A percentile compares a stretch with the other conserved stretches of the same genome.
phyloP scores from a whole-genome alignment of 2,113 vertebrate genomes.

The Hydrochoerus hydrochaeris region DNA sequence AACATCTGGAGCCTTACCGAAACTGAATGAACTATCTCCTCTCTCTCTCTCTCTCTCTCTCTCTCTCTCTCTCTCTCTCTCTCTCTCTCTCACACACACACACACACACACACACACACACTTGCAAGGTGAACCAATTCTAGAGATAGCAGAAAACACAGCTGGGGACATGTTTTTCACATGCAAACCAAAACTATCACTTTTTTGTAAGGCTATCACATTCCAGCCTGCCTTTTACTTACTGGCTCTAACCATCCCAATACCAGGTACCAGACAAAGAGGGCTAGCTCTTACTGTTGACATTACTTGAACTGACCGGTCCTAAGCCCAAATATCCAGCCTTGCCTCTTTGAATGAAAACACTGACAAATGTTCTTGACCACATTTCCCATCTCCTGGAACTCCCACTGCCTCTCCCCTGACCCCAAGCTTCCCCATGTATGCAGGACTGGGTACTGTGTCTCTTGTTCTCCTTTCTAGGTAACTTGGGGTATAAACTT shows the following conservation, averaged over 20 bases:
- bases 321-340: not conserved
- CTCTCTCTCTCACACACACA: not conserved
- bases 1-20: no score
- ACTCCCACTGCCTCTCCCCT: not conserved
- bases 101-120: not conserved
- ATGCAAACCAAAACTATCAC: not conserved
- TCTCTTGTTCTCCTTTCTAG: not conserved
- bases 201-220: not conserved
- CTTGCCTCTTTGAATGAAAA: not conserved
- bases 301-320: not conserved
- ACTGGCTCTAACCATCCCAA: not conserved
- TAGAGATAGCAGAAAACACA: not conserved
- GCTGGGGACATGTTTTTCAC: not conserved
- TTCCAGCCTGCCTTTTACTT: not conserved
- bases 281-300: not conserved
- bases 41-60: no score
- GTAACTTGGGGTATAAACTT: not conserved
- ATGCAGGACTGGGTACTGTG: fast-evolving
- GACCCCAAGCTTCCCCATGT: not conserved
- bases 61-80: no score
- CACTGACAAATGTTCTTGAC: not conserved
- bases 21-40: not conserved
- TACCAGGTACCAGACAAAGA: not conserved
- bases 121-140: not conserved
- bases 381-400: fast-evolving